A percentile compares a stretch with the other conserved stretches of the same genome.
Conservation (phyloP, 1,140 invertebrate species). For the Macrotrachela quadricornifera region DNA sequence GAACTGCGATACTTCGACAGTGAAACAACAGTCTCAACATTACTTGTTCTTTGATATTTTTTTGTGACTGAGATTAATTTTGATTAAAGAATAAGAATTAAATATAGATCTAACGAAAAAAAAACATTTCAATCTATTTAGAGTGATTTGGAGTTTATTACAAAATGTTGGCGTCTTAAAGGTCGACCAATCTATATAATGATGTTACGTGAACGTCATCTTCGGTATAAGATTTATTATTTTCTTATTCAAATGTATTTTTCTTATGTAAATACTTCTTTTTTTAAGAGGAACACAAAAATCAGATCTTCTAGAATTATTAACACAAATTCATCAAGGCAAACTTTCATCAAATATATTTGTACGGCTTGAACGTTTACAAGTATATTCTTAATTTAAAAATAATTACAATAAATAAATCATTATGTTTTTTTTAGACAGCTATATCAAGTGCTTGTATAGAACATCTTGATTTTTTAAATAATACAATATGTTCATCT, state of each 20-base stretch:
- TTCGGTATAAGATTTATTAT: conserved; percentile 10
- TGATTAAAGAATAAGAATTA: too few species aligned
- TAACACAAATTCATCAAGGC: conserved; percentile 89
- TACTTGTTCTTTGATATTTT: too few species aligned
- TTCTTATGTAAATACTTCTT: too few species aligned
- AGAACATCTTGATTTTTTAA: conserved; percentile 74
- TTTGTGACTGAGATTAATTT: too few species aligned
- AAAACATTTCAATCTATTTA: too few species aligned
- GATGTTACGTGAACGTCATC: conserved; percentile 58
- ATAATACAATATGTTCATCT: conserved; percentile 23
- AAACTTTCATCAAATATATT: conserved; percentile 52
- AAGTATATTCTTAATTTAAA: conserved; percentile 25
- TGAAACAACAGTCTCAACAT: too few species aligned
- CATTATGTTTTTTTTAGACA: background rate
- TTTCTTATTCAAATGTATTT: too few species aligned
- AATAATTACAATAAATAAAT: too few species aligned
- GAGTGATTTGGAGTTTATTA: conserved; percentile 84
- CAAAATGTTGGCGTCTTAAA: conserved; percentile 81
- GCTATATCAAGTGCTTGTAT: conserved; percentile 15
- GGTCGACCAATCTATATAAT: conserved; percentile 90
- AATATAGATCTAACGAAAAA: too few species aligned
- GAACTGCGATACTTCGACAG: too few species aligned
- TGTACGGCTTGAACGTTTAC: conserved; percentile 59
- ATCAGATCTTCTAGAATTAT: conserved; percentile 70
- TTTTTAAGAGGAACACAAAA: too few species aligned